Base-by-base conservation (phyloP, 1,140 invertebrate genomes). In the Parasteatoda tepidariorum region DNA sequence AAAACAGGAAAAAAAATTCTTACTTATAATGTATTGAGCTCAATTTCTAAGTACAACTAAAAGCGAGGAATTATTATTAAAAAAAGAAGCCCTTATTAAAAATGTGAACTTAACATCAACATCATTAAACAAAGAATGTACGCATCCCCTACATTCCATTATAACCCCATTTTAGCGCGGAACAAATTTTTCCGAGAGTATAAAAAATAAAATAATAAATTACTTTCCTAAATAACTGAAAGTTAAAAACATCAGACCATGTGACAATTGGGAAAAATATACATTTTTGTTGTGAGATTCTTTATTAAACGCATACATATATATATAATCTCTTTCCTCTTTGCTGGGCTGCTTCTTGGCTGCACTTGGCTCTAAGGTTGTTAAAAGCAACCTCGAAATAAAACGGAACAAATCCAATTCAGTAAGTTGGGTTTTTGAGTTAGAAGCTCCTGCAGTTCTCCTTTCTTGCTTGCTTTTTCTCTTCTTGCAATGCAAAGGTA, bases 401-500 rank as follows among this genome's bases (percentile, higher is more conserved):
- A 76, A 76, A 24, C 66, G 30, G 64, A 79, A 79, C 75, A 79
- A 79, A 79, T 79, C 75, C 75, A 79, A 79, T 79, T 79, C 62
- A 28, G 62, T 67, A 79, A 67, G 62, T 79, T 79, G 64, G 48
- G 75, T 67, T 79, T 79, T 68, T 79, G 64, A 79, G 75, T 67
- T 79, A 11, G 48, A 79, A 48, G 54, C 38, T 67, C 75, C 62
- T 70, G 55, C 55, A 59, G 55, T 74, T 15, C 66, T 68, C 34
- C 33, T 18, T 9, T 9, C 66, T 38, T 75, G 22, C 38, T n/a
- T 15, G 9, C 31, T 24, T n/a, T 79, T 79, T 68, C 30, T 26
- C 31, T 66, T 31, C 30, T 55, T 34, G 13, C 54, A 22, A 9
- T 22, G 73, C 59, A 68, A 64, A 64, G 41, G 75, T 79, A 79